These are phyloP conservation scores for Camelus bactrianus DNA, from an alignment of 2,113 vertebrate species.

Conservation along the genomic window DNA sequence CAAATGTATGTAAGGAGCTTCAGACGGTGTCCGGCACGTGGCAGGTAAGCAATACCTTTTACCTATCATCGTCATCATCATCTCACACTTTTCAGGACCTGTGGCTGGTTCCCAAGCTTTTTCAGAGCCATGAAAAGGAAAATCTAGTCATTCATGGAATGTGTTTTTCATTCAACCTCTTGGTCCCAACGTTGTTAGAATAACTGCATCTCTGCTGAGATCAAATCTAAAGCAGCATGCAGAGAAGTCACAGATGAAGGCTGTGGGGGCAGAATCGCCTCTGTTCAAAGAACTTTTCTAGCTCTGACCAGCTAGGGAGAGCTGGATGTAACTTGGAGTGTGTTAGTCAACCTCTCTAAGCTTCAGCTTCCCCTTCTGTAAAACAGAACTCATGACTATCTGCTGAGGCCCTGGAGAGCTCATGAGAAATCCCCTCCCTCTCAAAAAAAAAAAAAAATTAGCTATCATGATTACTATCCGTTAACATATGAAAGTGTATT, in stretches of 20 bases:
- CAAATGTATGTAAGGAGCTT: neutral
- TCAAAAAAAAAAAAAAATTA: slow-evolving; percentile 1
- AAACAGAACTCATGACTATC: neutral
- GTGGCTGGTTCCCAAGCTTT: neutral
- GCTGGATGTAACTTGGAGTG: neutral
- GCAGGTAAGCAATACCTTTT: neutral
- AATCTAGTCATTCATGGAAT: slow-evolving; percentile 5
- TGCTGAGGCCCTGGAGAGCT: neutral
- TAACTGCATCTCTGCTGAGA: neutral
- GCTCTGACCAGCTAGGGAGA: neutral
- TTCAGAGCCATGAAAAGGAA: neutral
- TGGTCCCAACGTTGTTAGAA: neutral
- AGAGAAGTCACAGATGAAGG: neutral
- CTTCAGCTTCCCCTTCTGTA: neutral
- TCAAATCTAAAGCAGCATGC: neutral
- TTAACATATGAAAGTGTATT: slow-evolving; percentile 39
- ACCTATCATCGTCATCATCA: neutral
- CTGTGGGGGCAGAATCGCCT: neutral
- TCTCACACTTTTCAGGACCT: neutral
- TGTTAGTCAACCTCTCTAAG: neutral
- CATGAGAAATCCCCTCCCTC: neutral
- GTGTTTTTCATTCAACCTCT: neutral
- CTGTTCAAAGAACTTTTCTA: neutral
- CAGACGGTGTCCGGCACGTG: neutral
- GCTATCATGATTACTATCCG: neutral